A percentile compares a stretch with the other conserved stretches of the same genome.
These are phyloP conservation scores for Liparis tanakae DNA, from an alignment of 2,797 vertebrate genomes.

Conservation along the genomic window DNA sequence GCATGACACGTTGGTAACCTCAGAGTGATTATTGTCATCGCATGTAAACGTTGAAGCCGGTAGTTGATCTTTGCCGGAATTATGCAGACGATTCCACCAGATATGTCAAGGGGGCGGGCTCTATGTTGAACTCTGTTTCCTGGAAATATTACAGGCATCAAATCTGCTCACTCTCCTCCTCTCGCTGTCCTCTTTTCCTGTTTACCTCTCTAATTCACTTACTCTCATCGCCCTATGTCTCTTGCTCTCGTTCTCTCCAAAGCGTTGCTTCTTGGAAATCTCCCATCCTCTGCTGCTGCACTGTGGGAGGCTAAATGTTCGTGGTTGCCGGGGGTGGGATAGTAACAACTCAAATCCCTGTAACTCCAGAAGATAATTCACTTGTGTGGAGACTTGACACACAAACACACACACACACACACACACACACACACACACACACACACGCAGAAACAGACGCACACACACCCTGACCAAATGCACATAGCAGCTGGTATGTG, in stretches of 20 bases:
- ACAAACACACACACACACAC: conserved; percentile 21
- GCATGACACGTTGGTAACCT: conserved; percentile 33
- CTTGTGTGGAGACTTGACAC: conserved; percentile 32
- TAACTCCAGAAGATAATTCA: conserved; percentile 44
- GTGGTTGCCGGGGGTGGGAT: conserved; percentile 43
- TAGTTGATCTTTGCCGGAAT: conserved; percentile 41
- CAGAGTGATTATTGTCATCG: conserved; percentile 41
- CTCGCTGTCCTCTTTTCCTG: conserved; percentile 9
- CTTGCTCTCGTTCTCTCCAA: conserved; percentile 30
- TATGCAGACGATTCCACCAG: conserved; percentile 35
- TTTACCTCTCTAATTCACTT: conserved; percentile 27
- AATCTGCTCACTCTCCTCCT: conserved; percentile 25
- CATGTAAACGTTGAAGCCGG: conserved; percentile 55
- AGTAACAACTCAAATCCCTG: conserved; percentile 47
- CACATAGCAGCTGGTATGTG: conserved; percentile 30
- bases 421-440: conserved; percentile 18
- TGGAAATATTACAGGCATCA: conserved; percentile 44
- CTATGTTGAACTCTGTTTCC: conserved; percentile 37
- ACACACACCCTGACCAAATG: conserved; percentile 29
- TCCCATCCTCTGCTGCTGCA: conserved; percentile 33
- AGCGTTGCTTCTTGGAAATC: conserved; percentile 60
- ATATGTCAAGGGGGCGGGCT: conserved; percentile 7
- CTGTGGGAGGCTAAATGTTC: conserved; percentile 52
- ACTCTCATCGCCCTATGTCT: conserved; percentile 32
- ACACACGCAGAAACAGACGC: conserved; percentile 2